phyloP scores from a whole-genome alignment of 1,140 invertebrate species.

The Papilio polytes region DNA sequence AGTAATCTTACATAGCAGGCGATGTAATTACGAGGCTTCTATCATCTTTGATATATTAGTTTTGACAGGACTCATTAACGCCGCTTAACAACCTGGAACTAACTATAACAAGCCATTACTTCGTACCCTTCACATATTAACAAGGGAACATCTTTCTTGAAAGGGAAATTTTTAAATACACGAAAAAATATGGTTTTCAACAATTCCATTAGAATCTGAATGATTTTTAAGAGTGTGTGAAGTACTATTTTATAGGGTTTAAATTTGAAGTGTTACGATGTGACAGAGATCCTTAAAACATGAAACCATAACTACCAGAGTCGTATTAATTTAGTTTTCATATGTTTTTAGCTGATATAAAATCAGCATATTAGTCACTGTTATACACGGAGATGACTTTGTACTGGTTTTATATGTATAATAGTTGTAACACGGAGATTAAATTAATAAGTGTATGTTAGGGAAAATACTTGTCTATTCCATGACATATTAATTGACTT shows the following conservation, averaged over 20 bases:
- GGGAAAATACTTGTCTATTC: not conserved
- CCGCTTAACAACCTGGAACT: conserved; percentile 54
- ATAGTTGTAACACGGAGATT: not conserved
- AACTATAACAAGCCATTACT: conserved; percentile 56
- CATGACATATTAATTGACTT: not conserved
- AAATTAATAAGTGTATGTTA: not conserved
- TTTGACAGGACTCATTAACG: conserved; percentile 62
- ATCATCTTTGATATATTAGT: conserved; percentile 56
- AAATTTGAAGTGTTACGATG: too few relatives aligned
- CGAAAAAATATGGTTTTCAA: not conserved
- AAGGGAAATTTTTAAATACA: not conserved
- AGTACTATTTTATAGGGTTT: too few relatives aligned
- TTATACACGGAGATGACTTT: too few relatives aligned
- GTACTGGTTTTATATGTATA: not conserved
- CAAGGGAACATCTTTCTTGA: conserved; percentile 44
- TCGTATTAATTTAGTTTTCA: too few relatives aligned
- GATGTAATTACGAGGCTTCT: conserved; percentile 47
- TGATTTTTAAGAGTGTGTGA: not conserved
- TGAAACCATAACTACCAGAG: too few relatives aligned
- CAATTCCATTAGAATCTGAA: not conserved
- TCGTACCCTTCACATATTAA: conserved; percentile 47
- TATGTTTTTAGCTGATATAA: too few relatives aligned
- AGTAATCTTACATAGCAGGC: conserved; percentile 39
- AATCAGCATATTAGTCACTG: too few relatives aligned
- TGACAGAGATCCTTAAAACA: too few relatives aligned